Evolutionary conservation across 1,140 invertebrate species (phyloP), one percentile per base, ranked within the genome.

Genomic region (Caenorhabditis briggsae): DNA sequence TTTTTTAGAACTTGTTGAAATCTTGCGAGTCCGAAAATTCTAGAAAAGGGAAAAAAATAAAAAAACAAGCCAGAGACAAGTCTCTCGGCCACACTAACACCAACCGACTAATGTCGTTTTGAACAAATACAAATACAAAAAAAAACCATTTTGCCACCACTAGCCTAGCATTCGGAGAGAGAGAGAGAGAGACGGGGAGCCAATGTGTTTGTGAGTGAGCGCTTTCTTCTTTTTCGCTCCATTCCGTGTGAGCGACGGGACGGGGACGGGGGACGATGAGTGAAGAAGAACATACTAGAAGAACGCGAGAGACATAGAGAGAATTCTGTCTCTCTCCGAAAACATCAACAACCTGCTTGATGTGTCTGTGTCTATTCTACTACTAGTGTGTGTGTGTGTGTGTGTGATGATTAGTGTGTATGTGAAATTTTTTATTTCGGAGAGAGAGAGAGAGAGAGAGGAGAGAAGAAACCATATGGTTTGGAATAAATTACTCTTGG

Each of bases 311-410:
- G 59, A 61, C 20, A 61, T 18, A 61, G n/a, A 25, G 23, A 7
- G 23, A 14, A 12, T 11, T 12, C 18, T 11, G 9, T 12, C 59
- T 20, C 58, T n/a, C 20, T 25, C 46, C 70, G 46, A 78, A 78
- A 78, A 50, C 70, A 78, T 78, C 70, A 50, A 50, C 70, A 78
- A 78, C 70, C 70, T 78, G 70, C 70, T 78, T 16, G 33, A 78
- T 78, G 41, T 23, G 70, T 78, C 70, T 78, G 70, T 9, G 70
- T 78, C 46, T 78, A 25, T 18, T n/a, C 9, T 43, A 41, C 33
- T 3, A 9, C 6, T 78, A 43, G 23, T 70, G 43, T 9, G 64
- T 25, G 58, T 23, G 6, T 23, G n/a, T n/a, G n/a, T n/a, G n/a
- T 0, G 59, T 61, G 59, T 25, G 25, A 61, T 33, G 20, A 61